A percentile compares a stretch with the other conserved stretches of the same genome.
Evolutionary conservation across 2,113 vertebrate genomes (phyloP).

Genomic region (Oenanthe melanoleuca): DNA sequence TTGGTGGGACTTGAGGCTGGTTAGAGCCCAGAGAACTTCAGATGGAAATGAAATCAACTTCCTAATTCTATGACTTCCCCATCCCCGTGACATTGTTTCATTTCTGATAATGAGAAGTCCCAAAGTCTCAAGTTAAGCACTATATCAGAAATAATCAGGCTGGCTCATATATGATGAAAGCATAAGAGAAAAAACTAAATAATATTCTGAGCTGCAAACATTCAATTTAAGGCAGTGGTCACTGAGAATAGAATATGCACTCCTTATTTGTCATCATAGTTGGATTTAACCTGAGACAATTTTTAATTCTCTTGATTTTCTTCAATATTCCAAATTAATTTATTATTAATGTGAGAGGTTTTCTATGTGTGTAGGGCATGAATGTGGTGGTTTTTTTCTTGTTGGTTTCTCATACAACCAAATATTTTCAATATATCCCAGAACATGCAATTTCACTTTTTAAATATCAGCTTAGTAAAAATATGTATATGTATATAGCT

Average conservation of each 20-base stretch:
- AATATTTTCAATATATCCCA: background rate
- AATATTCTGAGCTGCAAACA: background rate
- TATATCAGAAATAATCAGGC: fast-evolving
- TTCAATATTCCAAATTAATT: background rate
- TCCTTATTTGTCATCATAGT: background rate
- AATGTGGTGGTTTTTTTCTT: background rate
- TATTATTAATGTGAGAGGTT: background rate
- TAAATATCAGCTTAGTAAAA: background rate
- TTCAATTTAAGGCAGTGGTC: background rate
- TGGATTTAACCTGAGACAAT: background rate
- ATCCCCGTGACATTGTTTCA: fast-evolving
- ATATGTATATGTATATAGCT: background rate
- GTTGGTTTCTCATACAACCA: background rate
- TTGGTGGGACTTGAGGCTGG: background rate
- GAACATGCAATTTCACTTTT: background rate
- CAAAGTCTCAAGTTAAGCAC: background rate
- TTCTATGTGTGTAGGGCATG: background rate
- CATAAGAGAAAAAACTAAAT: fast-evolving
- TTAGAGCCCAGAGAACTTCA: background rate
- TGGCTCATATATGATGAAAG: background rate
- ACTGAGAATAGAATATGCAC: background rate
- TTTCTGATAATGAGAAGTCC: background rate
- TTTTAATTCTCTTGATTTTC: background rate
- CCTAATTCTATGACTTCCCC: background rate
- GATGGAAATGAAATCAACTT: background rate